phyloP scores from a whole-genome alignment of 2,888 invertebrate species.

The Bugulina stolonifera region DNA sequence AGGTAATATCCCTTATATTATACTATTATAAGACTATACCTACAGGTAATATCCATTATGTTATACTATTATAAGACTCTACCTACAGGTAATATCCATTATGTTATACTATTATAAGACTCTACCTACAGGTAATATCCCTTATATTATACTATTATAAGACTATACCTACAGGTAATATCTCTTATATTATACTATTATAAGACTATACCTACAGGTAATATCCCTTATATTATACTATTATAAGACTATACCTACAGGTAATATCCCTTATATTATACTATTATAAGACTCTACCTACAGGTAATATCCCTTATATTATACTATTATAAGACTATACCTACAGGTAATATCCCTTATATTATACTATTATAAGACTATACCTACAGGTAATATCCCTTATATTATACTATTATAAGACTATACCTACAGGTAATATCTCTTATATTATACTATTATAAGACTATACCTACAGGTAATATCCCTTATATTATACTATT shows the following conservation, averaged over 20 bases:
- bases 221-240: not conserved
- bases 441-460: conserved; percentile 54
- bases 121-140: not conserved
- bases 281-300: not conserved
- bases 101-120: not conserved
- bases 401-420: not conserved
- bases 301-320: conserved; percentile 43
- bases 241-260: not conserved
- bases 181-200: conserved; percentile 55
- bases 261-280: not conserved
- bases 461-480: conserved; percentile 49
- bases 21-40: not conserved
- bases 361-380: not conserved
- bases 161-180: not conserved
- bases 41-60: conserved; percentile 35
- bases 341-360: conserved; percentile 42
- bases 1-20: not conserved
- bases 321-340: conserved; percentile 52
- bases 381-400: not conserved
- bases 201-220: conserved; percentile 50
- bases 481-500: not conserved
- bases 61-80: conserved; percentile 52
- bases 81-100: conserved; percentile 46
- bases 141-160: not conserved
- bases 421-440: not conserved